Evolutionary conservation across 2,888 invertebrate genomes (phyloP).

Genomic region (Watsonalla binaria): DNA sequence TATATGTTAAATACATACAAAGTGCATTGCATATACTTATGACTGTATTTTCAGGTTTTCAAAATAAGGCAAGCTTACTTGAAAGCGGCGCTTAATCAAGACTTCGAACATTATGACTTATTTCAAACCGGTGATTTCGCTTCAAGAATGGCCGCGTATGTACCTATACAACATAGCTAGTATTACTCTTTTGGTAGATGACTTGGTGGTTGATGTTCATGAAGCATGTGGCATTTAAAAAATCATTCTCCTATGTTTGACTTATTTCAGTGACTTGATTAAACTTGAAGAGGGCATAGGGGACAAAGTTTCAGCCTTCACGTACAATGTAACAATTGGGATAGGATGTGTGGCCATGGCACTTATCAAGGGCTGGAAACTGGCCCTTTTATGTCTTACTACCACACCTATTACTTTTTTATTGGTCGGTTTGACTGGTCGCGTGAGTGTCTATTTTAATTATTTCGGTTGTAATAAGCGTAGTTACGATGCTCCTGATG

Average conservation of each 20-base stretch:
- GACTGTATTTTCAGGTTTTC: conserved; percentile 61
- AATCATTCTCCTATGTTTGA: too few species aligned
- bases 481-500: too few species aligned
- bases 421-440: conserved; percentile 80
- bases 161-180: conserved; percentile 4
- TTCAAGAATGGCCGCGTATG: conserved; percentile 86
- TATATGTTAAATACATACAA: too few species aligned
- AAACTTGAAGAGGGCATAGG: conserved; percentile 89
- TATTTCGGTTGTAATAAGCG: too few species aligned
- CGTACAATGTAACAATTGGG: conserved; percentile 82
- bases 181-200: too few species aligned
- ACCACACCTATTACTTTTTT: conserved; percentile 82
- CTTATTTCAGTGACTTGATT: conserved; percentile 79
- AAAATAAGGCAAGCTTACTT: conserved; percentile 80
- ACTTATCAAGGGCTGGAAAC: conserved; percentile 86
- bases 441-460: conserved; percentile 42
- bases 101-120: conserved; percentile 84
- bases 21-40: background rate
- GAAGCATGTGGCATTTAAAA: too few species aligned
- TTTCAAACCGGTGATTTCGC: conserved; percentile 84
- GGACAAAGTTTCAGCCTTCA: conserved; percentile 86
- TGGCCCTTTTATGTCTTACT: conserved; percentile 85
- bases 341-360: conserved; percentile 82
- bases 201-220: background rate
- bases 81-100: conserved; percentile 82